Percentiles rank a stretch among this genome's conserved stretches.
These are phyloP conservation scores for Drosophila borborema DNA, from an alignment of 2,888 invertebrate genomes.

Conservation along the genomic window DNA sequence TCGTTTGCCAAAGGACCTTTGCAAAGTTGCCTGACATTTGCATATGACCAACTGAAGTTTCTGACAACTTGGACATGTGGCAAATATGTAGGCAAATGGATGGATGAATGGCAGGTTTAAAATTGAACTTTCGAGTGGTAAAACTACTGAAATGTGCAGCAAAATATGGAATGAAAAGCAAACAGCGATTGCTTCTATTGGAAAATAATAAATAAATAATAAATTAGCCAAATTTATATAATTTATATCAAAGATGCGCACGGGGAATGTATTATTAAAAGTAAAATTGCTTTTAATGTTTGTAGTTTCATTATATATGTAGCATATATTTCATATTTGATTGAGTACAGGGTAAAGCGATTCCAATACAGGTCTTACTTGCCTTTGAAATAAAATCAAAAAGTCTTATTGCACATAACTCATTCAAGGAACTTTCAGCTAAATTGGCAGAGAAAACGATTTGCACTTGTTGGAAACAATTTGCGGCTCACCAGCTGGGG, in stretches of 20 bases:
- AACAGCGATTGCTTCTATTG: background rate
- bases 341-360: background rate
- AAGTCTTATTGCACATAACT: constrained; percentile 27
- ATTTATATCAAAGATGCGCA: background rate
- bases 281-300: background rate
- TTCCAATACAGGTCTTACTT: background rate
- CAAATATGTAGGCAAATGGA: constrained; percentile 16
- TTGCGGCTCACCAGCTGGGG: constrained; percentile 4
- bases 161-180: background rate
- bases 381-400: background rate
- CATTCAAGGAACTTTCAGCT: constrained; percentile 14
- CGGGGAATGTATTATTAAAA: background rate
- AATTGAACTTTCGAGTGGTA: background rate
- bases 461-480: constrained; percentile 43
- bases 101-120: background rate
- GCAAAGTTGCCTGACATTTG: constrained; percentile 51
- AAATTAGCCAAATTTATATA: background rate
- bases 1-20: constrained; percentile 38
- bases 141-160: background rate
- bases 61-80: constrained; percentile 7
- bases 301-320: background rate
- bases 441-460: constrained; percentile 30
- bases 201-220: background rate
- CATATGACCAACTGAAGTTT: constrained; percentile 38
- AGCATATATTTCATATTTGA: background rate